These are phyloP conservation scores for Apostichopus californicus DNA, from an alignment of 35 echinoderm and acorn worm species.

Conservation along the genomic window DNA sequence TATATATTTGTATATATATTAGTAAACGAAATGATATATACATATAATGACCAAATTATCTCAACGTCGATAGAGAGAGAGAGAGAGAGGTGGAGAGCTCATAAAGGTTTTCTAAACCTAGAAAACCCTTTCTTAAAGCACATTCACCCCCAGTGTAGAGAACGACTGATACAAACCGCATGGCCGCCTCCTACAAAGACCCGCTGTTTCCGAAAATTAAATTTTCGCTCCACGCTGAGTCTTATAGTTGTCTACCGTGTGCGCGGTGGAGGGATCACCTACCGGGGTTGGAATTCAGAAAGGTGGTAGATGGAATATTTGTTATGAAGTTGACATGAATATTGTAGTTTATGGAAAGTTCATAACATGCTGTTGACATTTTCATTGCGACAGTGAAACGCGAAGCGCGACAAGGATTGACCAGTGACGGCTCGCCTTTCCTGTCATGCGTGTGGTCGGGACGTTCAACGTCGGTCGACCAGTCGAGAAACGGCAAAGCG, in stretches of 20 bases:
- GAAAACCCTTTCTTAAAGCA: constrained; percentile 28
- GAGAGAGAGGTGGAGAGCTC: too few relatives aligned
- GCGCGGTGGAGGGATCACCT: constrained; percentile 24
- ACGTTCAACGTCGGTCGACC: not conserved
- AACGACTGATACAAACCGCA: constrained; percentile 40
- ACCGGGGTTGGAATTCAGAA: constrained; percentile 35
- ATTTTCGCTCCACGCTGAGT: constrained; percentile 56
- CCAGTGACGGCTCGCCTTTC: constrained; percentile 35
- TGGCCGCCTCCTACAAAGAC: constrained; percentile 32
- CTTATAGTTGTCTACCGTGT: not conserved
- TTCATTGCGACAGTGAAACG: constrained; percentile 28
- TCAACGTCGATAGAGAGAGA: too few relatives aligned
- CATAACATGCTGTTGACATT: constrained; percentile 22
- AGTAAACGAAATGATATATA: too few relatives aligned
- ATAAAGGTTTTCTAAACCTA: too few relatives aligned
- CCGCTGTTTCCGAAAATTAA: constrained; percentile 60
- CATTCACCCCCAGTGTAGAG: constrained; percentile 24
- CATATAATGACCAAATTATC: too few relatives aligned
- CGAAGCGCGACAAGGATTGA: constrained; percentile 34
- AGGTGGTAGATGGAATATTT: constrained; percentile 33
- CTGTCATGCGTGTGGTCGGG: constrained; percentile 41
- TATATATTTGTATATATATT: too few relatives aligned
- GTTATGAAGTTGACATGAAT: constrained; percentile 54
- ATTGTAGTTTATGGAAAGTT: constrained; percentile 45
- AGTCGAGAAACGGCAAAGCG: not conserved